Conservation (phyloP, 2,113 vertebrate species). For the Dromaius novaehollandiae region DNA sequence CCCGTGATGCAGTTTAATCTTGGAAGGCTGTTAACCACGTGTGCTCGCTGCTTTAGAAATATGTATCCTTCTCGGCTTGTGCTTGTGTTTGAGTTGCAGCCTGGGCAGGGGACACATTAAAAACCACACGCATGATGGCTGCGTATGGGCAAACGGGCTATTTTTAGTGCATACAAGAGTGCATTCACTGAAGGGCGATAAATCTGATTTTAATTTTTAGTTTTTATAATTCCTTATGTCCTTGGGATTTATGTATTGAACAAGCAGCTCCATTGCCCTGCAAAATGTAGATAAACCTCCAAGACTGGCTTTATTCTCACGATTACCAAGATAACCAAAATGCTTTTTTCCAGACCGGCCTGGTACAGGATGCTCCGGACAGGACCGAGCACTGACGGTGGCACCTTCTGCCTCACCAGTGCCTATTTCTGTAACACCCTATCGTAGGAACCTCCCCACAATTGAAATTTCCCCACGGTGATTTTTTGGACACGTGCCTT, state of each 20-base stretch:
- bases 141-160: background rate
- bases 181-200: constrained; percentile 25
- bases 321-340: background rate
- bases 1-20: constrained; percentile 25
- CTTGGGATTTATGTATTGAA: background rate
- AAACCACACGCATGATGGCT: background rate
- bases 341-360: background rate
- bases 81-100: background rate
- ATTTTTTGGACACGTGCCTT: background rate
- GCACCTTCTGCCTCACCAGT: background rate
- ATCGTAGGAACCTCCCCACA: background rate
- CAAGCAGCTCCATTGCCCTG: background rate
- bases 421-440: background rate
- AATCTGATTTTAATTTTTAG: constrained; percentile 47
- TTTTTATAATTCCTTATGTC: background rate
- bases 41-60: background rate
- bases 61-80: background rate
- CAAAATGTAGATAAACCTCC: background rate
- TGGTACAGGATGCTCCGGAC: background rate
- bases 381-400: background rate
- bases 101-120: background rate
- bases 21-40: constrained; percentile 3
- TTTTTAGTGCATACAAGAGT: constrained; percentile 50
- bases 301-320: background rate
- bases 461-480: background rate